Conservation (phyloP, 2,113 vertebrate species). For the Corythornis cristatus region DNA sequence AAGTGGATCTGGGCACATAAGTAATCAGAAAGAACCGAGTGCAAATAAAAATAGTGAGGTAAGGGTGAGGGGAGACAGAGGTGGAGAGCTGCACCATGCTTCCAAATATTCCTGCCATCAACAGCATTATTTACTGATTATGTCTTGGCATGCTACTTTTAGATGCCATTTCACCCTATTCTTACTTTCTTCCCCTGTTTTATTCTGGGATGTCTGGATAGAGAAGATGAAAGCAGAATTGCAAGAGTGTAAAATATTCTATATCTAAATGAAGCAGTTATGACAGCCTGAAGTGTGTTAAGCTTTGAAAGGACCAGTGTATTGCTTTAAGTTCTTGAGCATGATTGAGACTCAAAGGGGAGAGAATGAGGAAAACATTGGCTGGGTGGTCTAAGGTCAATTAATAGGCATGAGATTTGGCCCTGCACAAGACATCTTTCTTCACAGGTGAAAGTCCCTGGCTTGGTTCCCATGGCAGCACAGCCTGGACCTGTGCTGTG, state of each 20-base stretch:
- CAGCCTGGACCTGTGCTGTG: fast-evolving
- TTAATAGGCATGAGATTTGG: background rate
- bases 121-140: background rate
- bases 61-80: background rate
- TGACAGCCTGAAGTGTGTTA: background rate
- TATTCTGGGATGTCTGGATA: background rate
- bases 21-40: fast-evolving
- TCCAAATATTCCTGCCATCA: background rate
- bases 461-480: fast-evolving
- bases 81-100: background rate
- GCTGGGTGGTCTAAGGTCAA: background rate
- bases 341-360: background rate
- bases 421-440: background rate
- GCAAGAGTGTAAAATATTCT: background rate
- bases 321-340: background rate
- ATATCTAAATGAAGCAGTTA: background rate
- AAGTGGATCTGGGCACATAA: fast-evolving
- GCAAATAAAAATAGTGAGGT: background rate
- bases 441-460: background rate
- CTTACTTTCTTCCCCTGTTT: background rate
- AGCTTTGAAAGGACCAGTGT: background rate
- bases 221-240: background rate
- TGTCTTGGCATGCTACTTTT: background rate
- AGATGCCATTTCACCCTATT: background rate
- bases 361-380: background rate